Evolutionary conservation across 2,888 invertebrate genomes (phyloP).

Genomic region (Pseudolycoriella hygida): DNA sequence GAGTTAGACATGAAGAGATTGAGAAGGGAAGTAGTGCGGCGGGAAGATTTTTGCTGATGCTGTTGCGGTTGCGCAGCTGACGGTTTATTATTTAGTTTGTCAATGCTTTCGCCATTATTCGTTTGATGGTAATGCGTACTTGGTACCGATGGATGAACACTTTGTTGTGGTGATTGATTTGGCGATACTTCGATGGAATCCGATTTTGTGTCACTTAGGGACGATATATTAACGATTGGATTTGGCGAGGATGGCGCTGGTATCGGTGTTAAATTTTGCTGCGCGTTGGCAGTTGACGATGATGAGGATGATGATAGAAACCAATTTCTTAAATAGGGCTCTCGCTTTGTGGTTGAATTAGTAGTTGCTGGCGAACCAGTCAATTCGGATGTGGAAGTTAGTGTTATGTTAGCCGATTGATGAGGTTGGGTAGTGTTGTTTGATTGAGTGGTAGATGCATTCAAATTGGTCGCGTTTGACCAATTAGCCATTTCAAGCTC

Average conservation of each 20-base stretch:
- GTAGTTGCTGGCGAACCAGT: constrained; percentile 4
- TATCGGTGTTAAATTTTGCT: constrained; percentile 1
- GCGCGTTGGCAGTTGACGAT: constrained; percentile 6
- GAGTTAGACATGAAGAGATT: constrained; percentile 92
- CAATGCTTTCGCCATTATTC: constrained; percentile 1
- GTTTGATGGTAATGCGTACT: constrained; percentile 10
- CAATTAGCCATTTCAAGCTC: constrained; percentile 14
- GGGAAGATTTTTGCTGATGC: constrained; percentile 47
- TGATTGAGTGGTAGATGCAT: constrained; percentile 3
- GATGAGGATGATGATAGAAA: constrained; percentile 14
- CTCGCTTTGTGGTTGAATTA: constrained; percentile 14
- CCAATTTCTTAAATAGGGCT: constrained; percentile 21
- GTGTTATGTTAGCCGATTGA: not conserved
- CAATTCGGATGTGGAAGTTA: constrained; percentile 5
- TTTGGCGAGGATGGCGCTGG: not conserved
- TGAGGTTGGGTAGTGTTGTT: constrained; percentile 1
- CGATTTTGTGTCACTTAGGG: not conserved
- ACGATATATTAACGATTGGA: not conserved
- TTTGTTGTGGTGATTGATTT: constrained; percentile 2
- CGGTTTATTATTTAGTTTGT: constrained; percentile 5
- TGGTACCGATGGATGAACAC: constrained; percentile 11
- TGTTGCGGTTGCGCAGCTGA: constrained; percentile 4
- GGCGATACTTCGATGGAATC: not conserved
- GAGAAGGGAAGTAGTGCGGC: constrained; percentile 84
- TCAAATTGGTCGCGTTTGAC: constrained; percentile 8